Conservation (phyloP, 2,113 vertebrate species). For the Nothobranchius furzeri region DNA sequence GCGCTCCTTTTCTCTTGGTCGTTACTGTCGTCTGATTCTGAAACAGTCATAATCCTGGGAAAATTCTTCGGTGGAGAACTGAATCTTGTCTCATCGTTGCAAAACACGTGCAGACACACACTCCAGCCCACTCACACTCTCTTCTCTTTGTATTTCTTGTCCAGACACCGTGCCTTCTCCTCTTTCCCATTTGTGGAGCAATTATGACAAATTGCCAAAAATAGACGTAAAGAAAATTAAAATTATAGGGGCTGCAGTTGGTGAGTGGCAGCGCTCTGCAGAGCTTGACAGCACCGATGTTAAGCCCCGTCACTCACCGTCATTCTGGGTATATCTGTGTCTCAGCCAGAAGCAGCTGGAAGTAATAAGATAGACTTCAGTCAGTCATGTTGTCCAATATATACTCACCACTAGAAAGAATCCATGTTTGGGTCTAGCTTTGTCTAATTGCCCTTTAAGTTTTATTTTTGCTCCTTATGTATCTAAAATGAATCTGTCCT, state of each 20-base stretch:
- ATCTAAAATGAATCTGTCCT: neutral
- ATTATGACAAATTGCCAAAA: slow-evolving; percentile 51
- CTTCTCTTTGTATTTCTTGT: neutral
- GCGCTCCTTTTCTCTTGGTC: neutral
- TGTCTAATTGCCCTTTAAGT: neutral
- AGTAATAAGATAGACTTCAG: slow-evolving; percentile 35
- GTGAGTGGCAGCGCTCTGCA: slow-evolving; percentile 58
- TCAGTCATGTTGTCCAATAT: slow-evolving; percentile 15
- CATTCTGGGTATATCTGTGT: slow-evolving; percentile 36
- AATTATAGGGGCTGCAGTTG: slow-evolving; percentile 50
- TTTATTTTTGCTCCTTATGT: neutral
- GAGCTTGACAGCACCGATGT: slow-evolving; percentile 55
- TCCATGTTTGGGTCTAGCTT: neutral
- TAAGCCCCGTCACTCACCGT: slow-evolving; percentile 68
- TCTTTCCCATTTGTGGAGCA: slow-evolving; percentile 22
- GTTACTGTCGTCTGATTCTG: neutral
- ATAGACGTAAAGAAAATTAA: slow-evolving; percentile 52
- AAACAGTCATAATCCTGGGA: too few species aligned
- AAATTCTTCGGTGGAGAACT: too few species aligned
- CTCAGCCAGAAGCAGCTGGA: slow-evolving; percentile 19
- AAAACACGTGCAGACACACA: neutral
- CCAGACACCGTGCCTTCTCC: slow-evolving; percentile 1
- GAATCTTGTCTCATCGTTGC: neutral
- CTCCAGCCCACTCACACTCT: neutral
- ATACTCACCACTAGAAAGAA: neutral